A percentile compares a stretch with the other conserved stretches of the same genome.
These are phyloP conservation scores for Sweltsa coloradensis DNA, from an alignment of 1,140 invertebrate species.

Conservation along the genomic window DNA sequence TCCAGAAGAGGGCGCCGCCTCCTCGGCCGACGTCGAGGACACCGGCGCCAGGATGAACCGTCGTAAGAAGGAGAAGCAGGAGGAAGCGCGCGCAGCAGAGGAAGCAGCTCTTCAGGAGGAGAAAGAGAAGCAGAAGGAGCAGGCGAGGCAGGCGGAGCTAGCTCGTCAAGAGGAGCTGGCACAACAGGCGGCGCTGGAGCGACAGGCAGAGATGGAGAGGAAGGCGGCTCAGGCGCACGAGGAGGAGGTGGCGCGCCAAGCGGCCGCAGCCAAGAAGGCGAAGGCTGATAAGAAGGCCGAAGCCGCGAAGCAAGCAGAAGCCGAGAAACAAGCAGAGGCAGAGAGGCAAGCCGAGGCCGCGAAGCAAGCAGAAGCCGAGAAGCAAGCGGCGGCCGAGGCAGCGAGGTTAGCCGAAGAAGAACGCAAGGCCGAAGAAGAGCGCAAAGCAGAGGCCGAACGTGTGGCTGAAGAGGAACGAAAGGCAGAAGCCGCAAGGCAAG, in stretches of 20 bases:
- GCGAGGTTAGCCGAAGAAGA: neutral
- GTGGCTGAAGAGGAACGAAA: neutral
- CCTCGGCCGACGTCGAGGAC: neutral
- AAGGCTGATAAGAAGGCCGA: neutral
- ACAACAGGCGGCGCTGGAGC: neutral
- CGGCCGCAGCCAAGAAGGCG: neutral
- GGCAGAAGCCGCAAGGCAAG: neutral
- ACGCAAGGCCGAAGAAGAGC: neutral
- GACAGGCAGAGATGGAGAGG: neutral
- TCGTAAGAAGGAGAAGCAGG: slow-evolving; percentile 2
- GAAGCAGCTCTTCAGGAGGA: neutral
- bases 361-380: neutral
- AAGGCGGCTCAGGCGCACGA: neutral
- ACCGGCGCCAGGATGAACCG: neutral
- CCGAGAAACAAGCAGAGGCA: neutral
- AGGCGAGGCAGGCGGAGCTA: neutral
- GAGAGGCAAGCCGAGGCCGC: slow-evolving; percentile 1
- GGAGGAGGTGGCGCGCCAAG: neutral
- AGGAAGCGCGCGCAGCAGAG: neutral
- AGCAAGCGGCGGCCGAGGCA: neutral
- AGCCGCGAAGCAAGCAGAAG: neutral
- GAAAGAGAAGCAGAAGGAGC: neutral
- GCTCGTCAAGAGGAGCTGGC: neutral
- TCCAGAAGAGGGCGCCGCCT: neutral
- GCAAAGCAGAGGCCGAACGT: neutral